Conservation (phyloP, 1,140 invertebrate species). For the Paraescarpia echinospica region DNA sequence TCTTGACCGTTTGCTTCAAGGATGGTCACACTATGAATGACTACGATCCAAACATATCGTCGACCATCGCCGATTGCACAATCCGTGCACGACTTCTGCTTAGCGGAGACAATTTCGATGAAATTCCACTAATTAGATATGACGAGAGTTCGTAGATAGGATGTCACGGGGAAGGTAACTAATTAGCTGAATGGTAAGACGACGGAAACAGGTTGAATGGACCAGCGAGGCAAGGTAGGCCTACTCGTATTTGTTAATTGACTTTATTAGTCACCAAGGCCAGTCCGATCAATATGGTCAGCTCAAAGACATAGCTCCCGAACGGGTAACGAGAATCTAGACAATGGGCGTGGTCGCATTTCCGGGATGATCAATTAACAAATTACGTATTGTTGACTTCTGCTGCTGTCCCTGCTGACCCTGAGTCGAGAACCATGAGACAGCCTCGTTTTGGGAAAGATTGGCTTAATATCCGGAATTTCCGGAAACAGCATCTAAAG, state of each 20-base stretch:
- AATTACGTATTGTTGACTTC: too few species aligned
- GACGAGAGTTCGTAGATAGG: background rate
- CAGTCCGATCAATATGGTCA: background rate
- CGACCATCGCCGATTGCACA: too few species aligned
- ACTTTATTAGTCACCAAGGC: background rate
- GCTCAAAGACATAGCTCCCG: background rate
- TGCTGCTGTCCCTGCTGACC: too few species aligned
- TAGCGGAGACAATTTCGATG: background rate
- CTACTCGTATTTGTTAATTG: background rate
- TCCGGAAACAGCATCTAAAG: too few species aligned
- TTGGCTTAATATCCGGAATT: too few species aligned
- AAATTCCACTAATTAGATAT: background rate
- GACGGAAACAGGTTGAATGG: background rate
- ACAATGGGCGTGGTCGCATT: background rate
- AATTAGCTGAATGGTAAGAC: background rate
- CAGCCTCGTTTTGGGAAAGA: too few species aligned
- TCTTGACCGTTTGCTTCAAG: background rate
- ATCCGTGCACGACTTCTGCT: too few species aligned
- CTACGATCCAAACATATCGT: background rate
- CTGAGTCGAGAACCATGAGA: too few species aligned
- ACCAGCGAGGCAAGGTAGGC: background rate
- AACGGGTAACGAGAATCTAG: background rate
- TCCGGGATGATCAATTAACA: too few species aligned
- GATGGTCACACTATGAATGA: background rate
- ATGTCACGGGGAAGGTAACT: background rate